A percentile compares a stretch with the other conserved stretches of the same genome.
These are phyloP conservation scores for Sitta europaea DNA, from an alignment of 2,113 vertebrate genomes.

Conservation along the genomic window DNA sequence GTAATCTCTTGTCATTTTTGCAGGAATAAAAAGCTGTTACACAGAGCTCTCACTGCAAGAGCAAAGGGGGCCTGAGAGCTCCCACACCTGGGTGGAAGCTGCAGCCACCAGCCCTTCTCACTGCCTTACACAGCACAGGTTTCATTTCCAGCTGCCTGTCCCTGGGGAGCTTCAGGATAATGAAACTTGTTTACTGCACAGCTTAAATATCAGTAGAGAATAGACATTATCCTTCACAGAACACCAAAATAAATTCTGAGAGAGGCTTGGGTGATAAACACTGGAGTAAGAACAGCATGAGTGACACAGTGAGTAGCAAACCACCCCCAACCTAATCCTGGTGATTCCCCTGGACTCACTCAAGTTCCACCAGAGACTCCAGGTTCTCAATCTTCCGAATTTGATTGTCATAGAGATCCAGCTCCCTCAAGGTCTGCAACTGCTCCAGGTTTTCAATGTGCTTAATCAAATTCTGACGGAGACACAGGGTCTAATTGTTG, in stretches of 20 bases:
- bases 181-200: not conserved
- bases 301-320: not conserved
- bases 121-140: not conserved
- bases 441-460: constrained; percentile 92
- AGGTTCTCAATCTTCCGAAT: constrained; percentile 93
- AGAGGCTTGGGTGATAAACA: not conserved
- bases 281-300: not conserved
- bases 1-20: not conserved
- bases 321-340: not conserved
- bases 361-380: constrained; percentile 83
- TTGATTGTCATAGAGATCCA: constrained; percentile 98
- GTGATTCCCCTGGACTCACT: constrained; percentile 78
- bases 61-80: not conserved
- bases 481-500: constrained; percentile 84
- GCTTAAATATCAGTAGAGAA: not conserved
- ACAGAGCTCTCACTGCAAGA: not conserved
- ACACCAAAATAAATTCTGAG: not conserved
- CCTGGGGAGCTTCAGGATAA: not conserved
- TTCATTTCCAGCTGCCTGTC: not conserved
- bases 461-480: constrained; percentile 95
- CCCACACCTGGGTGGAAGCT: not conserved
- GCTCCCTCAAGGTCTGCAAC: constrained; percentile 81
- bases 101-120: not conserved
- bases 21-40: not conserved
- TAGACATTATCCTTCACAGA: not conserved